phyloP scores from a whole-genome alignment of 1,140 invertebrate species.

The Aphidius ervi region DNA sequence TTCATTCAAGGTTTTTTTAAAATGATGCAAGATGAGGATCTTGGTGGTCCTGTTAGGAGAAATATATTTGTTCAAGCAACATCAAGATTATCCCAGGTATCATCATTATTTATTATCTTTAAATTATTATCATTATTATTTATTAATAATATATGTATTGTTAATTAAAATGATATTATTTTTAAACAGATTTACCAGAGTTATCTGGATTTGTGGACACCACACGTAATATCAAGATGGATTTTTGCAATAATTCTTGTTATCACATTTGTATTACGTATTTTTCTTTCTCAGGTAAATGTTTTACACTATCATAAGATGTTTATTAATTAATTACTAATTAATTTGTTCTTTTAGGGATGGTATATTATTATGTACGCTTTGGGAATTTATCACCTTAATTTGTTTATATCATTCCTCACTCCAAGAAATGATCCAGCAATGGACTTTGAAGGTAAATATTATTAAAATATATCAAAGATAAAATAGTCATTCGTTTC shows the following conservation, averaged over 20 bases:
- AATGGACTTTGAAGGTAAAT: constrained; percentile 83
- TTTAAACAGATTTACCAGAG: constrained; percentile 47
- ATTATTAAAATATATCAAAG: background rate
- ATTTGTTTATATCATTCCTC: constrained; percentile 98
- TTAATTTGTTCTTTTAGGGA: constrained; percentile 67
- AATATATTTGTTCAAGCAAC: constrained; percentile 44
- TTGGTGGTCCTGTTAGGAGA: constrained; percentile 39
- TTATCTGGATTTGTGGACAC: constrained; percentile 49
- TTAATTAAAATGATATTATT: constrained; percentile 5
- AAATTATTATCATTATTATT: background rate
- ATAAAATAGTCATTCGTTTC: background rate
- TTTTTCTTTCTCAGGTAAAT: constrained; percentile 32
- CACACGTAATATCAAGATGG: constrained; percentile 47
- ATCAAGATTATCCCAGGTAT: constrained; percentile 48
- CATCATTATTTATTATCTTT: constrained; percentile 1
- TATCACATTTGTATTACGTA: constrained; percentile 44
- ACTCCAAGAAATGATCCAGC: constrained; percentile 99
- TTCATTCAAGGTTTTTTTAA: constrained; percentile 28
- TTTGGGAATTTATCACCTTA: constrained; percentile 97
- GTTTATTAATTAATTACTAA: background rate
- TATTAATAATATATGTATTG: background rate
- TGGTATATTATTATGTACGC: constrained; percentile 99
- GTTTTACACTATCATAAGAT: background rate
- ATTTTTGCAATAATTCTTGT: constrained; percentile 38
- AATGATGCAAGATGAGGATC: constrained; percentile 55